These are phyloP conservation scores for Australoheros facetus DNA, from an alignment of 2,797 vertebrate species.

Conservation along the genomic window DNA sequence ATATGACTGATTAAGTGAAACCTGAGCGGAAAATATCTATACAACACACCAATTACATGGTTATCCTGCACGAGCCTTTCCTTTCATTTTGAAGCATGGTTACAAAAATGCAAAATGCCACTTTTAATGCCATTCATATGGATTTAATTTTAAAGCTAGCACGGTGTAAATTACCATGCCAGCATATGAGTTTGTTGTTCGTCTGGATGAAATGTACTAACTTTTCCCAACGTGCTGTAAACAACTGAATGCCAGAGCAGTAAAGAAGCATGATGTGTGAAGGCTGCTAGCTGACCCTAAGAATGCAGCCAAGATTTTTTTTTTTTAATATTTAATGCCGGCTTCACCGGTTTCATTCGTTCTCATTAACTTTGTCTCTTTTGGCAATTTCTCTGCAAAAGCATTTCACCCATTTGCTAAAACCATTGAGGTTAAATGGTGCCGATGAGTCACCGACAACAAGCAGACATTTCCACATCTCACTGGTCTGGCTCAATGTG, in stretches of 20 bases:
- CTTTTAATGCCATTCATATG: slow-evolving; percentile 19
- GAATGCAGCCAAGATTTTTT: background rate
- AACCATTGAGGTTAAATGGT: slow-evolving; percentile 45
- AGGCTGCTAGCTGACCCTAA: background rate
- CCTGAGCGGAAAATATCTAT: slow-evolving; percentile 7
- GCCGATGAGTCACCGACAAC: slow-evolving; percentile 61
- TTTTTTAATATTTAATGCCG: background rate
- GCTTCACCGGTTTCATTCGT: background rate
- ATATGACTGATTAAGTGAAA: slow-evolving; percentile 24
- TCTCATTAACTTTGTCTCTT: background rate
- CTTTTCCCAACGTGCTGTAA: background rate
- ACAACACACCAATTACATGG: slow-evolving; percentile 22
- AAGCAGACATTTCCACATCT: slow-evolving; percentile 74
- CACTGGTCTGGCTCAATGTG: slow-evolving; percentile 47
- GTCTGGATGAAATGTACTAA: slow-evolving; percentile 7
- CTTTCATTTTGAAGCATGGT: slow-evolving; percentile 15
- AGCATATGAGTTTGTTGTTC: slow-evolving; percentile 1
- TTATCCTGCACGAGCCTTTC: slow-evolving; percentile 10
- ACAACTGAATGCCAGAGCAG: background rate
- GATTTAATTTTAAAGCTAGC: slow-evolving; percentile 5
- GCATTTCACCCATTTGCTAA: slow-evolving; percentile 38
- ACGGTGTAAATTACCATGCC: background rate
- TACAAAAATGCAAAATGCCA: slow-evolving; percentile 15
- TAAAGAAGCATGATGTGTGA: background rate
- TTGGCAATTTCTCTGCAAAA: background rate